Conservation (phyloP, 1,140 invertebrate species). For the Holotrichia oblita region DNA sequence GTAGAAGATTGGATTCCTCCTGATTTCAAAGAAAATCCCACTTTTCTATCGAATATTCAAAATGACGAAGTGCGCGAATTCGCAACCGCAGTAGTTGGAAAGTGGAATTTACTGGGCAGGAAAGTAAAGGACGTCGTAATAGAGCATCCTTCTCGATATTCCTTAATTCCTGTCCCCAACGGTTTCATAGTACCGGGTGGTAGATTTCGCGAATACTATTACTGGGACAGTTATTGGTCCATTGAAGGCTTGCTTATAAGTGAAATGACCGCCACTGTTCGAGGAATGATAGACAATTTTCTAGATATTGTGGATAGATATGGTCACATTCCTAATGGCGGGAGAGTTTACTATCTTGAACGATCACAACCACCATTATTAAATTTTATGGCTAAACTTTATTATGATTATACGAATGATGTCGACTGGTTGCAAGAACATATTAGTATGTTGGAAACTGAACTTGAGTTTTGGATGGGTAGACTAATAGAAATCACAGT, state of each 20-base stretch:
- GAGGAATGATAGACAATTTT: slow-evolving; percentile 81
- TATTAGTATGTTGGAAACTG: slow-evolving; percentile 72
- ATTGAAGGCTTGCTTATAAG: slow-evolving; percentile 79
- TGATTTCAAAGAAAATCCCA: slow-evolving; percentile 73
- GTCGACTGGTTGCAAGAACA: slow-evolving; percentile 69
- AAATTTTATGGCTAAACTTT: slow-evolving; percentile 78
- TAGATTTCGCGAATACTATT: slow-evolving; percentile 86
- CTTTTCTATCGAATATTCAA: slow-evolving; percentile 68
- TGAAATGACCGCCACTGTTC: slow-evolving; percentile 77
- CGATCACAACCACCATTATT: slow-evolving; percentile 85
- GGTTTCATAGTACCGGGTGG: too few species aligned
- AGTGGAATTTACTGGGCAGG: slow-evolving; percentile 79
- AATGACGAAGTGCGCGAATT: slow-evolving; percentile 70
- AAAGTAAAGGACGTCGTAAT: slow-evolving; percentile 72
- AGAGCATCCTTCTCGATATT: slow-evolving; percentile 70
- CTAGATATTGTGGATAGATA: slow-evolving; percentile 71
- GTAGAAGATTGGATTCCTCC: slow-evolving; percentile 67
- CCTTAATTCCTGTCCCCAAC: slow-evolving; percentile 80
- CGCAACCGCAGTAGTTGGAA: slow-evolving; percentile 67
- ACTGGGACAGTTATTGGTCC: slow-evolving; percentile 92
- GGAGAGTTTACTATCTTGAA: slow-evolving; percentile 77
- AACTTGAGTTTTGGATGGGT: slow-evolving; percentile 73
- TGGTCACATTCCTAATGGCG: slow-evolving; percentile 84
- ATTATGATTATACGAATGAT: slow-evolving; percentile 74
- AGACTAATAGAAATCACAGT: slow-evolving; percentile 66